Conservation (phyloP, 1,140 invertebrate species). For the Drosophila leontia region DNA sequence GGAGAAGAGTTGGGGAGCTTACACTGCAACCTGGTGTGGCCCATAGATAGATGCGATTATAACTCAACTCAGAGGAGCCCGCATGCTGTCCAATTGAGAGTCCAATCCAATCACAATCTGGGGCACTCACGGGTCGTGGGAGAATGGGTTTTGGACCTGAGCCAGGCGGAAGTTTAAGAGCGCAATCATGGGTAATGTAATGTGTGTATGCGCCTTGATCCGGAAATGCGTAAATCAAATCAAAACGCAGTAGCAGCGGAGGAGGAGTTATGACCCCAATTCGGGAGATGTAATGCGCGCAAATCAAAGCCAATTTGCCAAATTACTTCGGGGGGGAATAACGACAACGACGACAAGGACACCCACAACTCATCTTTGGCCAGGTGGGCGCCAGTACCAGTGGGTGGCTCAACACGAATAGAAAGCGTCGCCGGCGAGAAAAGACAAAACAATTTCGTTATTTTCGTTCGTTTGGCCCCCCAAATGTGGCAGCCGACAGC, state of each 20-base stretch:
- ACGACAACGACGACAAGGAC: slow-evolving; percentile 15
- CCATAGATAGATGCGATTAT: slow-evolving; percentile 11
- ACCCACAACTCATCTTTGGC: slow-evolving; percentile 14
- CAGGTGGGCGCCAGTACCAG: slow-evolving; percentile 11
- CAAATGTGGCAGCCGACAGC: slow-evolving; percentile 43
- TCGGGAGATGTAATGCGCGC: slow-evolving; percentile 46
- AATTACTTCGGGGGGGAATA: slow-evolving; percentile 41
- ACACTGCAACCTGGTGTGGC: slow-evolving; percentile 23
- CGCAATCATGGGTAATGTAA: slow-evolving; percentile 64
- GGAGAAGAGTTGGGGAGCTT: slow-evolving; percentile 5
- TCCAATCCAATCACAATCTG: slow-evolving; percentile 45
- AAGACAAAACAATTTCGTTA: slow-evolving; percentile 62
- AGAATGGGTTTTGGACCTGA: slow-evolving; percentile 43
- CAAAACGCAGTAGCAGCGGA: slow-evolving; percentile 26
- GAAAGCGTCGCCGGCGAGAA: slow-evolving; percentile 45
- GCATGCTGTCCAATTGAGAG: slow-evolving; percentile 50
- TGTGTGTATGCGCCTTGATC: slow-evolving; percentile 42
- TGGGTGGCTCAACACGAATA: slow-evolving; percentile 39
- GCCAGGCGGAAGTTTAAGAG: slow-evolving; percentile 60
- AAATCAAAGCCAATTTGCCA: slow-evolving; percentile 71
- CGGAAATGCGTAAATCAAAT: slow-evolving; percentile 82
- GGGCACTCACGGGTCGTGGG: slow-evolving; percentile 53
- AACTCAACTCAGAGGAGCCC: slow-evolving; percentile 27
- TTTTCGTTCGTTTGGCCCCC: slow-evolving; percentile 11
- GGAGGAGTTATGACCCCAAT: slow-evolving; percentile 63